Conservation (phyloP, 2,888 invertebrate species). For the Syritta pipiens region DNA sequence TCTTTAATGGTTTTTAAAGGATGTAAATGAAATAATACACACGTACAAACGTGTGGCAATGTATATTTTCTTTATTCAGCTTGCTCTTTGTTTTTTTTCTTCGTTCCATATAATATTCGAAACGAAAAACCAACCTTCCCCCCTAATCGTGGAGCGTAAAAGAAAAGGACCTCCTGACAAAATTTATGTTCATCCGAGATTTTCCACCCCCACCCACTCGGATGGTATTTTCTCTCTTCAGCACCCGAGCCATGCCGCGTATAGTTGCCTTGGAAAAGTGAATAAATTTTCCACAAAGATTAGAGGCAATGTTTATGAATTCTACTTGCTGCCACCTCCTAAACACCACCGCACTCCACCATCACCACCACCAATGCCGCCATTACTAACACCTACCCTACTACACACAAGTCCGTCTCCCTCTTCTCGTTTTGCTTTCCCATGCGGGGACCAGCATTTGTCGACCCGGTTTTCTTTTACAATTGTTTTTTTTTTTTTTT, state of each 20-base stretch:
- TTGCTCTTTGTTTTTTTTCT: neutral
- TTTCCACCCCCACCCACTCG: slow-evolving; percentile 14
- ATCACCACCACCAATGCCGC: slow-evolving; percentile 9
- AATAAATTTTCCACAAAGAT: slow-evolving; percentile 66
- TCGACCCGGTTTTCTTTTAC: slow-evolving; percentile 41
- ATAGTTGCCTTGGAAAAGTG: slow-evolving; percentile 47
- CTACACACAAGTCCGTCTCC: no score
- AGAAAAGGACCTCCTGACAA: slow-evolving; percentile 53
- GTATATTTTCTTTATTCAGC: neutral
- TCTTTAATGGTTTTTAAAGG: slow-evolving; percentile 56
- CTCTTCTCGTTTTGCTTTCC: neutral
- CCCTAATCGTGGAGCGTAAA: slow-evolving; percentile 17
- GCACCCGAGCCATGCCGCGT: neutral
- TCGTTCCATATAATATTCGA: neutral
- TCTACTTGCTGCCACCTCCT: slow-evolving; percentile 36
- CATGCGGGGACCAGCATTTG: slow-evolving; percentile 9
- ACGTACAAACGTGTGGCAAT: slow-evolving; percentile 37
- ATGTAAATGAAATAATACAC: slow-evolving; percentile 55
- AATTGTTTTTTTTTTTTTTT: neutral
- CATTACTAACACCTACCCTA: neutral
- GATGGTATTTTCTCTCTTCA: neutral
- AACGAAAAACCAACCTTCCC: slow-evolving; percentile 3
- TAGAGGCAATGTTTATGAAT: slow-evolving; percentile 64
- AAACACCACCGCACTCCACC: no score
- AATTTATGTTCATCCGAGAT: slow-evolving; percentile 68